Conservation (phyloP, 1,140 invertebrate species). For the Diplogasteroides magnus region DNA sequence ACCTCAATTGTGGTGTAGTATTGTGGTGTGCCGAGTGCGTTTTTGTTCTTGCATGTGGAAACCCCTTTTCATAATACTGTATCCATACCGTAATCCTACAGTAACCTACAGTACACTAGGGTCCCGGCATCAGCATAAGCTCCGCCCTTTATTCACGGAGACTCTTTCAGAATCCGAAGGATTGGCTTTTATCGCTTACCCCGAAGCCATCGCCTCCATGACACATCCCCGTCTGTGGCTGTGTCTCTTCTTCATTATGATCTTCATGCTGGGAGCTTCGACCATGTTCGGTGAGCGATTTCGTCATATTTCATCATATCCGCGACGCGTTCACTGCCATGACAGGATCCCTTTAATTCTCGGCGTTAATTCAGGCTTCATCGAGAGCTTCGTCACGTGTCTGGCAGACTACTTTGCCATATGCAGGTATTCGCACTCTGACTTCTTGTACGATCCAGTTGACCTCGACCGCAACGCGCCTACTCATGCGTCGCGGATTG, state of each 20-base stretch:
- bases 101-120: no score
- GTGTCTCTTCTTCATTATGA: conserved; percentile 57
- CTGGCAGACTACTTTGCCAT: conserved; percentile 38
- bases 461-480: background rate
- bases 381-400: conserved; percentile 41
- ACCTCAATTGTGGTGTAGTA: no score
- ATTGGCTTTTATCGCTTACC: conserved; percentile 55
- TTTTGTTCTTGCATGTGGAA: no score
- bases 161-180: conserved; percentile 40
- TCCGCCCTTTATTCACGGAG: no score
- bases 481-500: background rate
- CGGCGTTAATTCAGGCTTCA: conserved; percentile 10
- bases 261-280: conserved; percentile 56
- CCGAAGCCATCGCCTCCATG: conserved; percentile 55
- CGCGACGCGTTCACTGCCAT: no score
- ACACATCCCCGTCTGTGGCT: conserved; percentile 59
- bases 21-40: no score
- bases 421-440: conserved; percentile 23
- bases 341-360: background rate
- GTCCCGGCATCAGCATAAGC: no score
- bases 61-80: no score
- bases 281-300: conserved; percentile 45
- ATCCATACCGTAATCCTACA: no score
- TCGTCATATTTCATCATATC: no score
- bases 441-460: background rate